Percentiles rank a stretch among this genome's conserved stretches.
These are phyloP conservation scores for Zosterops japonicus DNA, from an alignment of 2,113 vertebrate genomes.

Conservation along the genomic window DNA sequence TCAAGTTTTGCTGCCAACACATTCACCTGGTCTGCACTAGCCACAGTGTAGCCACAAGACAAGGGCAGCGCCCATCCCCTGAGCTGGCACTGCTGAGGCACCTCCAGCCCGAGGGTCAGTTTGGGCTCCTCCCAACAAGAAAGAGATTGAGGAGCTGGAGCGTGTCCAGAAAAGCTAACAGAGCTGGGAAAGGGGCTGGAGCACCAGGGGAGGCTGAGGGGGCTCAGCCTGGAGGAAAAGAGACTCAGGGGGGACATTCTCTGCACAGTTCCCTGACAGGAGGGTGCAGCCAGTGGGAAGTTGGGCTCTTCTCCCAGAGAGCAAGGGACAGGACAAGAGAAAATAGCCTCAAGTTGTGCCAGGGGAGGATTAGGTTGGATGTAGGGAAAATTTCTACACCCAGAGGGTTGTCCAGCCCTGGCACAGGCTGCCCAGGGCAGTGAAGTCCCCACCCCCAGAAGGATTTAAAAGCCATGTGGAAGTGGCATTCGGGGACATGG, in stretches of 20 bases:
- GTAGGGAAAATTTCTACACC: neutral
- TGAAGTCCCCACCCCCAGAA: neutral
- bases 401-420: neutral
- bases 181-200: neutral
- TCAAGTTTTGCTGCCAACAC: neutral
- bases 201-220: neutral
- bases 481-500: neutral
- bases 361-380: neutral
- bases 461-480: neutral
- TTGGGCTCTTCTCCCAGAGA: neutral
- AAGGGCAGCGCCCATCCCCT: neutral
- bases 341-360: neutral
- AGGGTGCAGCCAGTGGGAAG: accelerated
- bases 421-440: neutral
- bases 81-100: neutral
- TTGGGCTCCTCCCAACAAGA: neutral
- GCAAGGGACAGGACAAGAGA: neutral
- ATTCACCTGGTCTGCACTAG: neutral
- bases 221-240: neutral
- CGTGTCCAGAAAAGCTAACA: neutral
- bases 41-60: neutral
- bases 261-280: neutral
- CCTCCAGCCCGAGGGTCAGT: neutral
- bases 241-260: neutral
- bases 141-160: neutral